These are phyloP conservation scores for Avahi laniger DNA, from an alignment of 2,797 vertebrate species.

Conservation along the genomic window DNA sequence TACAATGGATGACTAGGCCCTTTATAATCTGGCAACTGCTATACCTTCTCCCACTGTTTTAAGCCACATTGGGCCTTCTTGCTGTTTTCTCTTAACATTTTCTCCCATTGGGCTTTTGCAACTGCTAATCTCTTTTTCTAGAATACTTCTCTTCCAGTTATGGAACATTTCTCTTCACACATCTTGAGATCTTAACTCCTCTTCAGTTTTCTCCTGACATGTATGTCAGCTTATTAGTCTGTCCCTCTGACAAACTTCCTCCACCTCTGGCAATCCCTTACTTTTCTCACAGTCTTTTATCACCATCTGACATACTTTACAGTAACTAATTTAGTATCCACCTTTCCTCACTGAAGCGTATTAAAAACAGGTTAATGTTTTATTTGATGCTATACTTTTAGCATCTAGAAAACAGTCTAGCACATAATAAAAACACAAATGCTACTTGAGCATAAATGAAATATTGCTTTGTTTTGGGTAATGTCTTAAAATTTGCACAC, in stretches of 20 bases:
- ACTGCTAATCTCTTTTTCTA: not conserved
- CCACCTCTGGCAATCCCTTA: not conserved
- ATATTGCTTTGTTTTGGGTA: not conserved
- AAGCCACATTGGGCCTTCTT: not conserved
- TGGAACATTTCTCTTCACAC: not conserved
- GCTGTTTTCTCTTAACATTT: not conserved
- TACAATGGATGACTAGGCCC: not conserved
- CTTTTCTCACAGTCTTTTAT: not conserved
- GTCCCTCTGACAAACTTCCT: not conserved
- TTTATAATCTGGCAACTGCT: not conserved
- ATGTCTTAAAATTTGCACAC: not conserved
- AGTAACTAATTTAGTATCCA: not conserved
- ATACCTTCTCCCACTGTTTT: not conserved
- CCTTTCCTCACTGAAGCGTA: not conserved
- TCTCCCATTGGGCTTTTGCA: not conserved
- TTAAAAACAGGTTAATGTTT: not conserved
- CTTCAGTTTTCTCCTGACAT: not conserved
- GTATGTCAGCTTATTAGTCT: not conserved
- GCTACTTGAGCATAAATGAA: not conserved
- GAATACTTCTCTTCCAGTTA: not conserved
- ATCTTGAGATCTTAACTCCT: not conserved
- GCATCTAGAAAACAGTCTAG: not conserved
- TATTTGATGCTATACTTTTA: not conserved
- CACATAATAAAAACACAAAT: conserved; percentile 12
- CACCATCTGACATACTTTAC: not conserved